Percentiles rank a stretch among this genome's conserved stretches.
Conservation (phyloP, 2,113 vertebrate genomes). For the Ptychochromis oligacanthus region DNA sequence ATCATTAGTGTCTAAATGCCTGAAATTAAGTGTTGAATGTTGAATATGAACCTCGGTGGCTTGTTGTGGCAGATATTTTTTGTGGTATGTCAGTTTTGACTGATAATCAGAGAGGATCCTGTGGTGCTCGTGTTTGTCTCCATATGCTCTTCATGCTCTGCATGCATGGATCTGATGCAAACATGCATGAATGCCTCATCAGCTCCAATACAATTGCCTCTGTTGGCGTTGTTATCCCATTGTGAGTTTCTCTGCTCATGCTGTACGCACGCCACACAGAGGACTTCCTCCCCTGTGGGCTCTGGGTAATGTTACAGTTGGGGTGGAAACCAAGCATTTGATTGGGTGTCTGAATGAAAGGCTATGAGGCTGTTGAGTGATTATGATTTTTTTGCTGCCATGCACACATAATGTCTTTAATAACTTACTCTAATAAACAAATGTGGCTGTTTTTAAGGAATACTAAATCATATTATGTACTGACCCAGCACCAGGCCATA, state of each 20-base stretch:
- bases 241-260: background rate
- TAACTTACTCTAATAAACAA: background rate
- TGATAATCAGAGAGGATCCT: background rate
- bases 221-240: constrained; percentile 23
- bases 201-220: constrained; percentile 55
- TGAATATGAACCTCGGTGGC: background rate
- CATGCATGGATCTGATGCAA: constrained; percentile 13
- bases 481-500: background rate
- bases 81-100: background rate
- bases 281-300: constrained; percentile 13
- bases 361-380: background rate
- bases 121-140: constrained; percentile 1
- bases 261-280: background rate
- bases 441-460: background rate
- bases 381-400: background rate
- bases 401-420: background rate
- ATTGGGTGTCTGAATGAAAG: constrained; percentile 26
- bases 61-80: background rate
- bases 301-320: constrained; percentile 8
- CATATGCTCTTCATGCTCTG: constrained; percentile 40
- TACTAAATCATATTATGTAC: too few species aligned
- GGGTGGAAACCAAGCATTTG: background rate
- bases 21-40: background rate
- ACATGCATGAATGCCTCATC: constrained; percentile 50
- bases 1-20: background rate